Evolutionary conservation across 2,113 vertebrate species (phyloP), one percentile per base, ranked within the genome.

Genomic region (Sardina pilchardus): DNA sequence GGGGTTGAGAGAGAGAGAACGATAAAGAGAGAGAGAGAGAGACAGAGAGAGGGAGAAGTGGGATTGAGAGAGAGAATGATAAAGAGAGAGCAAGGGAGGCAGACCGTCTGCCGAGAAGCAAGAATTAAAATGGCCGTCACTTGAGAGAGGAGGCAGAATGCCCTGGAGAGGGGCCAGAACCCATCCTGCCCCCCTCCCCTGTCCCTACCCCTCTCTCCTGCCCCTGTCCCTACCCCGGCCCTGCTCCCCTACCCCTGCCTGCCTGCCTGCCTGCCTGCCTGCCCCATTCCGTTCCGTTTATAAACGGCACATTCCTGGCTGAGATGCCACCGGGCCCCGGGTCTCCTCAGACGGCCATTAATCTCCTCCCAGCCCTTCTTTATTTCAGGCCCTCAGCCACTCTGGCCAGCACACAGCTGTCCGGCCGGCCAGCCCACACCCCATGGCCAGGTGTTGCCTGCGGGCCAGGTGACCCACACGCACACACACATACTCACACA

Each of bases 261-360:
- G n/a, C 90, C 75, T 7, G 1, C 2, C 84, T n/a, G n/a, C 83
- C 44, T 85, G 47, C 59, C 6, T 16, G 90, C 86, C 92, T 91
- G 88, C 83, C 86, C 89, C 96, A 96, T 97, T 95, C 96, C 96
- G 92, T 93, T 84, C 85, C 95, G 94, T 95, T 95, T 95, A 96
- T 96, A 95, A 89, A 89, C 71, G 87, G 90, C 89, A 45, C 96
- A 98, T 98, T 97, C 97, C 96, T 92, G 87, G 91, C 94, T 90
- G 8, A 71, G 94, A 95, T 95, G 94, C 95, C 92, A 92, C 91
- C 34, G 30, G 93, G 95, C 95, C 94, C 95, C 92, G 91, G 93
- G 93, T 92, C 96, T 96, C 96, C 96, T 96, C 94, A 96, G 95
- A 96, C 93, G 89, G 91, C 94, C 94, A 97, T 97, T 96, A 96